Percentiles rank a stretch among this genome's conserved stretches.
Evolutionary conservation across 2,113 vertebrate species (phyloP).

Genomic region (Cynoglossus semilaevis): DNA sequence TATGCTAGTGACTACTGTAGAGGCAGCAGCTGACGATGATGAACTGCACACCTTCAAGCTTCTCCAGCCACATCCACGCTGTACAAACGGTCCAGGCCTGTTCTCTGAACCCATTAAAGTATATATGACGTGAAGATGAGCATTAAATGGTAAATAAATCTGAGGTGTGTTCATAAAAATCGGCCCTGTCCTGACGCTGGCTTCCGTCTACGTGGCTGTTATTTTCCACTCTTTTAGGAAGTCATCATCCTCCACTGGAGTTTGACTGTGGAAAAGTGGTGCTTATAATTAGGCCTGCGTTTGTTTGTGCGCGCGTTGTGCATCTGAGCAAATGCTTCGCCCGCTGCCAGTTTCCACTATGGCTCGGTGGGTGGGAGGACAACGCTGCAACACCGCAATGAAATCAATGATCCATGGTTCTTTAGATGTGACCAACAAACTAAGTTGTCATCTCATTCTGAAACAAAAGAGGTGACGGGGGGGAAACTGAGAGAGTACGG

Average conservation of each 20-base stretch:
- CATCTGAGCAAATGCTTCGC: conserved; percentile 63
- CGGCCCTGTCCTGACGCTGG: neutral
- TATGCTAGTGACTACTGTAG: too few relatives aligned
- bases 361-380: conserved; percentile 68
- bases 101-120: too few relatives aligned
- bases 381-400: conserved; percentile 61
- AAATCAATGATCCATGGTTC: conserved; percentile 72
- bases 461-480: conserved; percentile 65
- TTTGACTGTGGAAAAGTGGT: conserved; percentile 64
- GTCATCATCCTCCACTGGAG: conserved; percentile 64
- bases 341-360: conserved; percentile 70
- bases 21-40: too few relatives aligned
- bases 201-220: conserved; percentile 34
- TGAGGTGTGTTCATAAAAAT: too few relatives aligned
- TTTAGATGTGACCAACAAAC: conserved; percentile 73
- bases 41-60: too few relatives aligned
- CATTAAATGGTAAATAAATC: too few relatives aligned
- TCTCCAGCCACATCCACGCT: too few relatives aligned
- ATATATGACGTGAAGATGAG: too few relatives aligned
- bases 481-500: conserved; percentile 33
- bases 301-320: conserved; percentile 33
- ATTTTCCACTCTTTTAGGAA: conserved; percentile 49
- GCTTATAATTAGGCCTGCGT: conserved; percentile 61
- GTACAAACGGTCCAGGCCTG: too few relatives aligned
- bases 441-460: conserved; percentile 63